Evolutionary conservation across 2,113 vertebrate species (phyloP).

Genomic region (Melanerpes aurifrons): DNA sequence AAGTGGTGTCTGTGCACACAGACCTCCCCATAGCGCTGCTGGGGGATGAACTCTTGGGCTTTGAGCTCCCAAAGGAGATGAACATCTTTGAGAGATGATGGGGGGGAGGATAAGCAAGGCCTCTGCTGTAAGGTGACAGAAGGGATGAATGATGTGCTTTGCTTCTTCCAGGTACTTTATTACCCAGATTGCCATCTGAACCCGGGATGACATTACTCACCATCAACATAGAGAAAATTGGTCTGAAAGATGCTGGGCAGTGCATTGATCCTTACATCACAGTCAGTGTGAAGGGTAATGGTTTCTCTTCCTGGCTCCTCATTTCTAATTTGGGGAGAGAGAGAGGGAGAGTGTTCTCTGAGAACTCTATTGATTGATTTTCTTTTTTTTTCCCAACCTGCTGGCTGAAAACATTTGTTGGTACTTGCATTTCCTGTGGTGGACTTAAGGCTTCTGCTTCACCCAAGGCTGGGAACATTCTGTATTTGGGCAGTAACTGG

Average conservation of each 20-base stretch:
- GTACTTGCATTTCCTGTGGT: neutral
- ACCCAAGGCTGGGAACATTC: neutral
- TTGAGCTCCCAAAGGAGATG: neutral
- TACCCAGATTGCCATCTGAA: conserved; percentile 95
- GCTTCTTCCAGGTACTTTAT: conserved; percentile 87
- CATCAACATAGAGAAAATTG: conserved; percentile 95
- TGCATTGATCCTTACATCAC: conserved; percentile 98
- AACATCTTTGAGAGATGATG: neutral
- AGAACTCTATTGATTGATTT: neutral
- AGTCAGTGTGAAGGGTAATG: conserved; percentile 93
- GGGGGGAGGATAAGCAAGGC: neutral
- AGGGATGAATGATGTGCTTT: conserved; percentile 1
- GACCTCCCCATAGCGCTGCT: neutral
- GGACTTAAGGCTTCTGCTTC: neutral
- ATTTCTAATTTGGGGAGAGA: neutral
- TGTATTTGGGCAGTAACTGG: neutral
- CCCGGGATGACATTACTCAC: conserved; percentile 95
- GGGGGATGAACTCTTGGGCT: neutral
- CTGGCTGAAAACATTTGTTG: neutral
- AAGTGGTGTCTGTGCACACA: neutral
- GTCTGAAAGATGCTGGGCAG: conserved; percentile 96
- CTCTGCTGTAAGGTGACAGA: neutral
- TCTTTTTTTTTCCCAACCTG: neutral
- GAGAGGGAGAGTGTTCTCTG: neutral
- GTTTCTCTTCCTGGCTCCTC: neutral